Conservation (phyloP, 2,888 invertebrate genomes). For the Achlya flavicornis region DNA sequence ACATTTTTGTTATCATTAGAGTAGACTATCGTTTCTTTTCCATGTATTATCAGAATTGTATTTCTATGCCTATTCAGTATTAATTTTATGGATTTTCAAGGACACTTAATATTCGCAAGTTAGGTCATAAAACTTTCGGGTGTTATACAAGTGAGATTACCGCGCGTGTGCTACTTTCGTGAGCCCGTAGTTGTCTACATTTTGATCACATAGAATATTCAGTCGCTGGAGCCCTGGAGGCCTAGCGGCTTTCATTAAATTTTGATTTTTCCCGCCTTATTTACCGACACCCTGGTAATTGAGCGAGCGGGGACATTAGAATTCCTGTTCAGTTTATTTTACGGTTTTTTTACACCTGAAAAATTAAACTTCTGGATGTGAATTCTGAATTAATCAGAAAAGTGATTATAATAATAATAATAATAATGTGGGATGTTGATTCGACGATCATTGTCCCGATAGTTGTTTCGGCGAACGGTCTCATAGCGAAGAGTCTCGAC, state of each 20-base stretch:
- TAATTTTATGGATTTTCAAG: too few relatives aligned
- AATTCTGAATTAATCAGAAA: neutral
- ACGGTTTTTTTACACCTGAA: constrained; percentile 2
- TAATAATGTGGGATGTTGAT: too few relatives aligned
- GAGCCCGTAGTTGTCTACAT: constrained; percentile 25
- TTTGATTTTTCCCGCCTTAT: constrained; percentile 40
- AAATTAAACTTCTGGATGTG: neutral
- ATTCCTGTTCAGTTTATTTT: constrained; percentile 9
- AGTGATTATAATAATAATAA: too few relatives aligned
- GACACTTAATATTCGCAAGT: too few relatives aligned
- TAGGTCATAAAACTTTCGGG: too few relatives aligned
- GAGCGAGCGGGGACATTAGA: constrained; percentile 15
- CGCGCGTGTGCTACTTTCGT: constrained; percentile 21
- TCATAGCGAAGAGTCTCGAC: too few relatives aligned
- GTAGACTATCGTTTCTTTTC: too few relatives aligned
- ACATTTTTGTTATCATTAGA: too few relatives aligned
- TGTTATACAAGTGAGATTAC: neutral
- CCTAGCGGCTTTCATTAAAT: constrained; percentile 32
- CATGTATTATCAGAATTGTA: constrained; percentile 4
- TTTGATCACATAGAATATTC: constrained; percentile 34
- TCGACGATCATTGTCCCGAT: too few relatives aligned
- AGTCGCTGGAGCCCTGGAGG: constrained; percentile 17
- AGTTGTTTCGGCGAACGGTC: too few relatives aligned
- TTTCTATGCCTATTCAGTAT: neutral
- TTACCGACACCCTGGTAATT: constrained; percentile 36